A percentile compares a stretch with the other conserved stretches of the same genome.
phyloP scores from a whole-genome alignment of 2,888 invertebrate genomes.

The Andrena chrysosceles region DNA sequence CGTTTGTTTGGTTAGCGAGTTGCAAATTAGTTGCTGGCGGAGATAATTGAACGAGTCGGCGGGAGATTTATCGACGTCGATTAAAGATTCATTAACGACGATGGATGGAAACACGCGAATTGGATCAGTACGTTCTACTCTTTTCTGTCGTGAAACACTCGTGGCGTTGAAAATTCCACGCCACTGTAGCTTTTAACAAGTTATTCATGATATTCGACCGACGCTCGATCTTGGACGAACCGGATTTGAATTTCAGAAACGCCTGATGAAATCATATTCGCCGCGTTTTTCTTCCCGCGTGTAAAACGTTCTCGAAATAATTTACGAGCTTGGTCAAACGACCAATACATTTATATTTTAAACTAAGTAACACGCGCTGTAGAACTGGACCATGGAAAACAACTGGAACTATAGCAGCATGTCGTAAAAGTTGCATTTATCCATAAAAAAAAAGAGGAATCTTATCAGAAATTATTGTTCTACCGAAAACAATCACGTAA shows the following conservation, averaged over 20 bases:
- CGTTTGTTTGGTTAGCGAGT: not conserved
- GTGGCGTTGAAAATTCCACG: constrained; percentile 29
- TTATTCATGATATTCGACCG: constrained; percentile 57
- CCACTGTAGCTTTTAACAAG: constrained; percentile 30
- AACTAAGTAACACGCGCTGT: no score
- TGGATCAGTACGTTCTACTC: not conserved
- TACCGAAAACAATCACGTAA: no score
- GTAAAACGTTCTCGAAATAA: constrained; percentile 11
- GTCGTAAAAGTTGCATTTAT: no score
- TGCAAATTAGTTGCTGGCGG: not conserved
- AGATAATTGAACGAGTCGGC: constrained; percentile 8
- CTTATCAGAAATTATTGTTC: no score
- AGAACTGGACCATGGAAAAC: no score
- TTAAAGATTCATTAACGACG: constrained; percentile 31
- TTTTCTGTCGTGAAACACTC: not conserved
- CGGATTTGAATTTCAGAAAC: constrained; percentile 54
- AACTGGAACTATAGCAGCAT: no score
- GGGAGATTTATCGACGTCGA: constrained; percentile 20
- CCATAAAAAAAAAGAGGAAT: no score
- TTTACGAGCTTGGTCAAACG: constrained; percentile 1
- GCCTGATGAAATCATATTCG: constrained; percentile 6
- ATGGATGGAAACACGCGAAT: constrained; percentile 7
- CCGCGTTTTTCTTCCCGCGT: not conserved
- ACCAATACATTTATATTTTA: not conserved
- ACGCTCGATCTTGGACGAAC: not conserved